These are phyloP conservation scores for Athalia cordata DNA, from an alignment of 2,888 invertebrate genomes.

Conservation along the genomic window DNA sequence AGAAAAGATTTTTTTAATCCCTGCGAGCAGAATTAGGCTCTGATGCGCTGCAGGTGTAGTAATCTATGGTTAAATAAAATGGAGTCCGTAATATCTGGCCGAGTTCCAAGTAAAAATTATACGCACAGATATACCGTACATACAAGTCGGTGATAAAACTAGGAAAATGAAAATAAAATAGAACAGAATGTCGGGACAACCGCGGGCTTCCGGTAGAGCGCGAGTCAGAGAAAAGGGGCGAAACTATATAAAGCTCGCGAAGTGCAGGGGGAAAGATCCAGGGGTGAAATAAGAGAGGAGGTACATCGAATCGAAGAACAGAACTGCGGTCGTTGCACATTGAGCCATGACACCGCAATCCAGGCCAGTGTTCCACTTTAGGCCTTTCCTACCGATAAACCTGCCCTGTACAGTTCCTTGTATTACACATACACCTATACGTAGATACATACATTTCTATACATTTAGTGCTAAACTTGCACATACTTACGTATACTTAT, in stretches of 20 bases:
- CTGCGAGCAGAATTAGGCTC: too few species aligned
- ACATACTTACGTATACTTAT: too few species aligned
- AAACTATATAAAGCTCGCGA: slow-evolving; percentile 9
- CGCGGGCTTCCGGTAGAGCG: neutral
- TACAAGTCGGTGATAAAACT: neutral
- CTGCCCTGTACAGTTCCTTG: slow-evolving; percentile 4
- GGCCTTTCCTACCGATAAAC: slow-evolving; percentile 57
- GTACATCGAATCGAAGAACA: slow-evolving; percentile 39
- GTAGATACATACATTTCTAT: neutral
- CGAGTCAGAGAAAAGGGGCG: too few species aligned
- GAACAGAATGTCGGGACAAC: neutral
- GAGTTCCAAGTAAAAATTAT: slow-evolving; percentile 32
- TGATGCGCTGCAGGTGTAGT: neutral
- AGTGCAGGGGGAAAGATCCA: neutral
- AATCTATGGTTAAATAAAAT: neutral
- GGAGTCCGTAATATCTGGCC: slow-evolving; percentile 19
- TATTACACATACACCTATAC: neutral
- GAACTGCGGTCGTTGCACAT: slow-evolving; percentile 54
- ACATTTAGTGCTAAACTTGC: too few species aligned
- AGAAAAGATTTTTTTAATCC: too few species aligned
- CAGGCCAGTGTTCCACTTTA: slow-evolving; percentile 70
- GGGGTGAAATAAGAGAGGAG: neutral
- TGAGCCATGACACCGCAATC: slow-evolving; percentile 69
- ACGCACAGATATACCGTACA: neutral
- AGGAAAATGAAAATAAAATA: neutral